Evolutionary conservation across 1,140 invertebrate genomes (phyloP).

Genomic region (Anastrepha obliqua): DNA sequence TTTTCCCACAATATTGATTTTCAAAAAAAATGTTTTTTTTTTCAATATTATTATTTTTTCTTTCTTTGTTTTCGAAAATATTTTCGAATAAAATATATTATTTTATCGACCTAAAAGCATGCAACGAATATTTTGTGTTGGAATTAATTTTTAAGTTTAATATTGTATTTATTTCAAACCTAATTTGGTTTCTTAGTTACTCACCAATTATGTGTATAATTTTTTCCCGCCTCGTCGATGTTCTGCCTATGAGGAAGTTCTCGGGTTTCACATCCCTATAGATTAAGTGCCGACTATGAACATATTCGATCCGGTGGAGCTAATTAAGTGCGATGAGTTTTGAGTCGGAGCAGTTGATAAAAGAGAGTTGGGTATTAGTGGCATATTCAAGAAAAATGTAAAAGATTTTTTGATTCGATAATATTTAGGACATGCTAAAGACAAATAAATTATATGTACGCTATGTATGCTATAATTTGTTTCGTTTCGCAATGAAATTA

Average conservation of each 20-base stretch:
- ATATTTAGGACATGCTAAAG: no score
- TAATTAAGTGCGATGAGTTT: conserved; percentile 71
- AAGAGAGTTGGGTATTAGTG: conserved; percentile 6
- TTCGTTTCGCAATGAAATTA: conserved; percentile 13
- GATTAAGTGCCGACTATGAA: conserved; percentile 99
- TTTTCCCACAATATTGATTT: no score
- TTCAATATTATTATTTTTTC: neutral
- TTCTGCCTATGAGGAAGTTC: conserved; percentile 99
- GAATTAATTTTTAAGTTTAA: no score
- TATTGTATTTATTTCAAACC: no score
- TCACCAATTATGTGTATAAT: conserved; percentile 98
- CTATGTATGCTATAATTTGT: conserved; percentile 39
- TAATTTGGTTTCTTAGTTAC: conserved; percentile 58
- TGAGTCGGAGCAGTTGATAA: neutral
- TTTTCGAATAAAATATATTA: no score
- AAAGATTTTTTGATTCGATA: no score
- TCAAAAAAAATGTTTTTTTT: neutral
- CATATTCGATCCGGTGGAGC: conserved; percentile 99
- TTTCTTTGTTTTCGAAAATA: no score
- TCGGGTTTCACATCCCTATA: conserved; percentile 99
- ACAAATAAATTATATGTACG: conserved; percentile 34
- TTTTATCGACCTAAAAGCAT: no score
- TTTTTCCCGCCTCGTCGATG: conserved; percentile 98
- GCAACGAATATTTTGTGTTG: no score
- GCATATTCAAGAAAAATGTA: neutral